Evolutionary conservation across 2,888 invertebrate species (phyloP), one percentile per base, ranked within the genome.

Genomic region (Ferrisia virgata): DNA sequence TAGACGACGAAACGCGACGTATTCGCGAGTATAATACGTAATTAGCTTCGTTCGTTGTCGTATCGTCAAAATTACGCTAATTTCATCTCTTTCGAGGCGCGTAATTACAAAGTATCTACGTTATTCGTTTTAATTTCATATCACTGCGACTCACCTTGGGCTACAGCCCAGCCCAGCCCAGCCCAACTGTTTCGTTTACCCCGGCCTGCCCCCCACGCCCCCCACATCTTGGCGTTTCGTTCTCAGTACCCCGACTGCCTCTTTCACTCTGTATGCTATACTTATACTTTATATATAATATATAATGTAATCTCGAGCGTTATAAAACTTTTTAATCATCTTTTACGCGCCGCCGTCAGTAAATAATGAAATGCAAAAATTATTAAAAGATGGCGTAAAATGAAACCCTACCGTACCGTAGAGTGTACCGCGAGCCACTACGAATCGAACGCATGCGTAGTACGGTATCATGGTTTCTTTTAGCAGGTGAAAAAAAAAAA

Each of bases 321-420:
- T 64, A 64, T 64, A 64, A 64, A 64, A 64, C 58, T 64, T 64
- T 64, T 64, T 64, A 64, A 64, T 64, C 58, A 64, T 64, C 58
- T 64, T 64, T 64, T 64, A 64, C 58, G 58, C 58, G 58, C 58
- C 58, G 58, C 13, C 25, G 18, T n/a, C 18, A 43, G n/a, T 43
- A 64, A 64, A 64, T 64, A 64, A 64, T 64, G 28, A 64, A 64
- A 64, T 64, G 58, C 58, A 64, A 64, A 64, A 64, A 64, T 64
- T 64, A 64, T 64, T 64, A 64, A 64, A 64, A 64, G 58, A 64
- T 64, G 58, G 58, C 58, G 58, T 47, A 47, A 47, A 47, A 2
- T 3, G n/a, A 18, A 6, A 3, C 47, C 4, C 18, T 5, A 18
- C 8, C 18, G n/a, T 18, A 25, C 58, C 11, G 53, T n/a, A n/a